Conservation (phyloP, 2,888 invertebrate genomes). For the Nephrotoma flavescens region DNA sequence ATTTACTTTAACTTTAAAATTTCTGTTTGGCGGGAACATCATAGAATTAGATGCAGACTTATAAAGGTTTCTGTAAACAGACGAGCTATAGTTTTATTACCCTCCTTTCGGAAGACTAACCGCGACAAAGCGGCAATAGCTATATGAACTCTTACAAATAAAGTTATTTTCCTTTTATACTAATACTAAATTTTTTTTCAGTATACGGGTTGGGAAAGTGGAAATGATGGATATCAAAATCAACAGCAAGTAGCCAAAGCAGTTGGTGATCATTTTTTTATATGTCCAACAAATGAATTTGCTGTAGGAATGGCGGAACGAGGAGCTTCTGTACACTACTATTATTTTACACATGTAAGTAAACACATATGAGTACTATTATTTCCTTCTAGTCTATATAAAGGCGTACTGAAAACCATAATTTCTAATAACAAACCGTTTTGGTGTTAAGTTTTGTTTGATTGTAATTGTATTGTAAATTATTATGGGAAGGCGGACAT, state of each 20-base stretch:
- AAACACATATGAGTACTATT: not conserved
- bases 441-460: not conserved
- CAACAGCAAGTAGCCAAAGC: conserved; percentile 83
- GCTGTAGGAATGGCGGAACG: conserved; percentile 70
- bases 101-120: too few relatives aligned
- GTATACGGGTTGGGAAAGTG: conserved; percentile 83
- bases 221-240: conserved; percentile 68
- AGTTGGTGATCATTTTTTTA: conserved; percentile 90
- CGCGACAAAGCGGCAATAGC: too few relatives aligned
- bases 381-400: not conserved
- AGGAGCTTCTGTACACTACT: conserved; percentile 76
- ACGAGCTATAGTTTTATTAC: too few relatives aligned
- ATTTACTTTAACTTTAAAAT: too few relatives aligned
- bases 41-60: too few relatives aligned
- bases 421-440: not conserved
- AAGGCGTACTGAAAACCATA: not conserved
- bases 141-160: too few relatives aligned
- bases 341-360: conserved; percentile 83
- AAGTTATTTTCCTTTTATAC: not conserved
- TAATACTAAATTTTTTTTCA: conserved; percentile 27
- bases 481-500: not conserved
- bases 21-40: too few relatives aligned
- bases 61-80: too few relatives aligned
- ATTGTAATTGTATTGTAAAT: not conserved
- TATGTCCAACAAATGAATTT: conserved; percentile 82